Percentiles rank a stretch among this genome's conserved stretches.
phyloP scores from a whole-genome alignment of 2,113 vertebrate species.

The Vidua chalybeata region DNA sequence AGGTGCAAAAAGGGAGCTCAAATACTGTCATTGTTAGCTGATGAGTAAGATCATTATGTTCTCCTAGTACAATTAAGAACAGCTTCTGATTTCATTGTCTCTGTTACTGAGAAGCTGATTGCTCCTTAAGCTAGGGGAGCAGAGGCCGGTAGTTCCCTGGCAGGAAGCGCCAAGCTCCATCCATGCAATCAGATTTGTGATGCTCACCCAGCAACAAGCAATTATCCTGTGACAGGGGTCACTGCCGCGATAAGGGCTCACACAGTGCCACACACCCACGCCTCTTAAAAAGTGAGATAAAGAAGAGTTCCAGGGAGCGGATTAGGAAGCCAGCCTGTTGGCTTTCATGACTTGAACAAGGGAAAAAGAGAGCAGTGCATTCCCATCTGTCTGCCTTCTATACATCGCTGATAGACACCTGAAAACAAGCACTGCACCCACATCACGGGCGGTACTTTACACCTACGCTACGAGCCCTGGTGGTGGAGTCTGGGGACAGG shows the following conservation, averaged over 20 bases:
- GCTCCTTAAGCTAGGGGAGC: rapidly evolving
- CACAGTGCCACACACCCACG: rapidly evolving
- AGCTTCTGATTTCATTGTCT: background rate
- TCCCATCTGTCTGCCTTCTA: background rate
- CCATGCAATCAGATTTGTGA: rapidly evolving
- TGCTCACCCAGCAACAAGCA: background rate
- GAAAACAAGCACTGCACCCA: rapidly evolving
- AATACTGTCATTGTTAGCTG: background rate
- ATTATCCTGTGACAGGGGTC: background rate
- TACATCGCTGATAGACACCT: rapidly evolving
- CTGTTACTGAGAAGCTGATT: background rate
- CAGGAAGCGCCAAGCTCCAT: background rate
- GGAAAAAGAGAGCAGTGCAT: background rate
- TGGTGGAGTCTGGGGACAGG: background rate
- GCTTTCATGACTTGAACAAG: background rate
- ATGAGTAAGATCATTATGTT: background rate
- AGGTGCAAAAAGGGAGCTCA: background rate
- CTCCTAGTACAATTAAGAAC: background rate
- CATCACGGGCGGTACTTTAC: rapidly evolving
- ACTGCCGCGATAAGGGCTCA: background rate
- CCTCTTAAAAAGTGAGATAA: background rate
- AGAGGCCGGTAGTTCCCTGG: background rate
- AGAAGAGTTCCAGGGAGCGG: background rate
- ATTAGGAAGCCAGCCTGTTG: background rate
- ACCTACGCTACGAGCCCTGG: rapidly evolving